phyloP scores from a whole-genome alignment of 2,888 invertebrate genomes.

The Keiferia lycopersicella region DNA sequence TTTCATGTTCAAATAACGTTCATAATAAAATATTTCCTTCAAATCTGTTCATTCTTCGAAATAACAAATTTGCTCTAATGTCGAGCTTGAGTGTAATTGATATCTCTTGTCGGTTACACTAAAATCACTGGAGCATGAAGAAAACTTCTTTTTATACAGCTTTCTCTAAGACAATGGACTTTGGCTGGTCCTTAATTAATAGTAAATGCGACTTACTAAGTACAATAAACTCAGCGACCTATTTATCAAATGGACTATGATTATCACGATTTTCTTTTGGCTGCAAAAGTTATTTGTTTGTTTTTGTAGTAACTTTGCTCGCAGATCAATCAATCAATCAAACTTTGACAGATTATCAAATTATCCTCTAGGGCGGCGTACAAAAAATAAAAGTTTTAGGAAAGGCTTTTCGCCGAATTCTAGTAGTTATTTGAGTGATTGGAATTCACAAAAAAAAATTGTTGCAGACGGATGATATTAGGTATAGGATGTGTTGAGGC shows the following conservation, averaged over 20 bases:
- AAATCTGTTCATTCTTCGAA: not conserved
- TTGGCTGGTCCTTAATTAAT: constrained; percentile 1
- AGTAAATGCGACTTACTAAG: not conserved
- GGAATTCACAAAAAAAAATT: no score
- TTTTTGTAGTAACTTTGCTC: not conserved
- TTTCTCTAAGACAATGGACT: constrained; percentile 22
- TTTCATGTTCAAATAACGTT: not conserved
- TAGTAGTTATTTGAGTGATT: no score
- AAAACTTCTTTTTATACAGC: not conserved
- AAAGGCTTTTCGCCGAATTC: not conserved
- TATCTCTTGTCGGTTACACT: constrained; percentile 1
- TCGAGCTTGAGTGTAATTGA: not conserved
- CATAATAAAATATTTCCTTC: not conserved
- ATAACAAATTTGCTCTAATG: not conserved
- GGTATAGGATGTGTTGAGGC: no score
- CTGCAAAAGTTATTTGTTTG: not conserved
- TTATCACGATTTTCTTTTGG: not conserved
- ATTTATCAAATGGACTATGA: constrained; percentile 3
- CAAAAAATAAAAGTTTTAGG: not conserved
- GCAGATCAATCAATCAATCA: constrained; percentile 3
- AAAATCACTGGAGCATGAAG: not conserved
- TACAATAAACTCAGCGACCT: not conserved
- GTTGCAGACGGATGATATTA: no score
- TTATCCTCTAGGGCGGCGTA: constrained; percentile 78
- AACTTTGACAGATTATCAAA: constrained; percentile 56